Evolutionary conservation across 1,140 invertebrate species (phyloP), one percentile per base, ranked within the genome.

Genomic region (Nasonia giraulti): DNA sequence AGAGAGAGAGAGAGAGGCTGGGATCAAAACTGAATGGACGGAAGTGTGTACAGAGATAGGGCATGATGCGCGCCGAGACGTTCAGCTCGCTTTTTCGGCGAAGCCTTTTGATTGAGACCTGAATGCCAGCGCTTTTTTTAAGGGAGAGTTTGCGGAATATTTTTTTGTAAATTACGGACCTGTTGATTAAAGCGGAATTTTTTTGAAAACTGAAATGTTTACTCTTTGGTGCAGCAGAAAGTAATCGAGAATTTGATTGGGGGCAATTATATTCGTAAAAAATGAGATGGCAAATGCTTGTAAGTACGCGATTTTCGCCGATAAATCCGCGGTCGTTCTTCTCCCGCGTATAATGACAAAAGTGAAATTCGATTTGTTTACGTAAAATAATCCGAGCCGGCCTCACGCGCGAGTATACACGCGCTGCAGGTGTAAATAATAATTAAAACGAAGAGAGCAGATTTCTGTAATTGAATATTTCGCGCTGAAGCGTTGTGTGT

Each of bases 401-500:
- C 17, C 55, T 7, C 55, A 20, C 55, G 17, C 33, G 33, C 5
- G 3, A 27, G 33, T 37, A 37, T 37, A 37, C 33, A 6, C n/a
- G n/a, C 7, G 8, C 10, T 8, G 7, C 40, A 20, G 55, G 17
- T 77, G 27, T n/a, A 79, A 79, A 79, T 68, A n/a, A 69, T 69
- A 80, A 80, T 80, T 69, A 80, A 66, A 69, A 80, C 37, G 6
- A 62, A 69, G 78, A 69, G 78, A 37, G 33, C 11, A 80, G 80
- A 76, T 82, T 66, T 82, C 8, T 76, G 73, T 82, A 82, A 82
- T 75, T 82, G 73, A 82, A 82, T 82, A 82, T 82, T 75, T 82
- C 47, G 47, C 40, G 47, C 44, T 74, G 50, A 76, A 76, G 17
- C 31, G 27, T 62, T 14, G 55, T 62, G 47, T 20, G 55, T n/a